Conservation (phyloP, 2,113 vertebrate species). For the Willisornis vidua region DNA sequence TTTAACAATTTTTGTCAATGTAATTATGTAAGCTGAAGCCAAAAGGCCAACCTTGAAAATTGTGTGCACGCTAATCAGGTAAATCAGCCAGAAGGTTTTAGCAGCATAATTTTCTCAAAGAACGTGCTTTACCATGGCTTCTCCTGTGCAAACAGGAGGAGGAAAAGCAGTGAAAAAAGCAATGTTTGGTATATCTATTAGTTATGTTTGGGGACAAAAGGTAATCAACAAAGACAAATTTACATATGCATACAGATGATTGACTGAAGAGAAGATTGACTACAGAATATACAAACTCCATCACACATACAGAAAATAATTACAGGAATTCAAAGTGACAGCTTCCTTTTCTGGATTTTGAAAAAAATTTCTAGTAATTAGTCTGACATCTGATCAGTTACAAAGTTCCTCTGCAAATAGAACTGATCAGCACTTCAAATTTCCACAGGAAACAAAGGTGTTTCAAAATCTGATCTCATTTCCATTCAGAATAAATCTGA, state of each 20-base stretch:
- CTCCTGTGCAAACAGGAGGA: neutral
- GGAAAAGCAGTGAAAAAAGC: neutral
- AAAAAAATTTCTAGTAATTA: neutral
- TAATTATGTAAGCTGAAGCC: neutral
- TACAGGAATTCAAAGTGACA: neutral
- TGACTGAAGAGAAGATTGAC: neutral
- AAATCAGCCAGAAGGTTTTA: slow-evolving; percentile 11
- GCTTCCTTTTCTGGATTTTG: neutral
- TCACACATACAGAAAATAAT: neutral
- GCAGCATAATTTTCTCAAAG: neutral
- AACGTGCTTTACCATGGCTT: neutral
- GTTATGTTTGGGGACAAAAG: neutral
- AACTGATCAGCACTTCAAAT: neutral
- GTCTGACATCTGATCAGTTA: neutral
- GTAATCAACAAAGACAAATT: neutral
- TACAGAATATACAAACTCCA: neutral
- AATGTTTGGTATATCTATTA: neutral
- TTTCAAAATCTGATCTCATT: slow-evolving; percentile 5
- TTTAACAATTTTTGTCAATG: neutral
- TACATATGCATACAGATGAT: neutral
- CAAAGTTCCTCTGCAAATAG: neutral
- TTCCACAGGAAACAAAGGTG: neutral
- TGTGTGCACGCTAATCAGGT: neutral
- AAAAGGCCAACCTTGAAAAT: slow-evolving; percentile 1
- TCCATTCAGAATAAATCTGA: neutral